Percentiles rank a stretch among this genome's conserved stretches.
Conservation (phyloP, 2,888 invertebrate species). For the Coelinius sp. region DNA sequence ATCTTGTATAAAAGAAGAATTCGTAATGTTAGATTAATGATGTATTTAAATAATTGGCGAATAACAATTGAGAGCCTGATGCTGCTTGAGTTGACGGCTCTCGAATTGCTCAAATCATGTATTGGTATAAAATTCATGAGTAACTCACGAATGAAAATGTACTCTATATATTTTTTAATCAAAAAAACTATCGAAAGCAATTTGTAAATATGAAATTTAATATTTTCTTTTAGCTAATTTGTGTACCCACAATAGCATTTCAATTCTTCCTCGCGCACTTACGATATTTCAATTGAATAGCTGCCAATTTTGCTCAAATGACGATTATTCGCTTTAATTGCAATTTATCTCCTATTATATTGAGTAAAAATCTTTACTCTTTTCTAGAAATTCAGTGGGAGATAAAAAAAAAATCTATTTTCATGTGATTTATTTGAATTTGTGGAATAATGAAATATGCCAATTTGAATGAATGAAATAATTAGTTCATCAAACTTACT, state of each 20-base stretch:
- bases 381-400: not conserved
- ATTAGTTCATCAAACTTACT: not conserved
- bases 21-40: not conserved
- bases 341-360: not conserved
- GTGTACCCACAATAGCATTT: not conserved
- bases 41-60: not conserved
- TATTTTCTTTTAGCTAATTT: not conserved
- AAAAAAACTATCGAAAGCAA: not conserved
- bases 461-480: not conserved
- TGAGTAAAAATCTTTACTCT: not conserved
- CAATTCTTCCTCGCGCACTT: not conserved
- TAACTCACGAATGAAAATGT: not conserved
- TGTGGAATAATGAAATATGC: not conserved
- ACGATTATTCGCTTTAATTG: not conserved
- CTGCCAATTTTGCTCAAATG: slow-evolving; percentile 24
- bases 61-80: slow-evolving; percentile 9
- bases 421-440: slow-evolving; percentile 3
- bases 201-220: slow-evolving; percentile 15
- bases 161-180: slow-evolving; percentile 17
- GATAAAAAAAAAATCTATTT: not conserved
- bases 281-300: not conserved
- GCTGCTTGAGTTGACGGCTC: slow-evolving; percentile 2
- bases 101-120: slow-evolving; percentile 11
- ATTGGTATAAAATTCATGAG: slow-evolving; percentile 3
- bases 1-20: not conserved